These are phyloP conservation scores for Hycleus cichorii DNA, from an alignment of 1,140 invertebrate species.

Conservation along the genomic window DNA sequence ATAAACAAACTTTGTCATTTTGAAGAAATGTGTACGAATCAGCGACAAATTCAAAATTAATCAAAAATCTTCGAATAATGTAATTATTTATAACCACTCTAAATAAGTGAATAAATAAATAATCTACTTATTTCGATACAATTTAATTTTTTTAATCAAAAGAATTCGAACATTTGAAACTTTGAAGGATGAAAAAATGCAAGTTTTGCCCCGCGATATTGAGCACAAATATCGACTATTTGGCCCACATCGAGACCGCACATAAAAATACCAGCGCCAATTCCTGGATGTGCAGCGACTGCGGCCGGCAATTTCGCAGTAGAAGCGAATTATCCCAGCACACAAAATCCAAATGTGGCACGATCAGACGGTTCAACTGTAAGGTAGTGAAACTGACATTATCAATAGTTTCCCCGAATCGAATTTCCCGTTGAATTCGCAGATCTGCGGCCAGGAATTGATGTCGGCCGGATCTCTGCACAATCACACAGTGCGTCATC, in stretches of 20 bases:
- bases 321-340: slow-evolving; percentile 35
- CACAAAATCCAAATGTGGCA: slow-evolving; percentile 38
- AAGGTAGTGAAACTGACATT: slow-evolving; percentile 11
- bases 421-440: background rate
- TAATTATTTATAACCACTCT: too few species aligned
- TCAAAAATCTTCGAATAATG: too few species aligned
- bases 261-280: slow-evolving; percentile 28
- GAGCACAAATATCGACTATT: slow-evolving; percentile 24
- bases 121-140: too few species aligned
- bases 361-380: slow-evolving; percentile 32
- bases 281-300: slow-evolving; percentile 36
- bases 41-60: too few species aligned
- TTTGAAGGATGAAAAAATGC: slow-evolving; percentile 16
- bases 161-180: too few species aligned
- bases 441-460: slow-evolving; percentile 40
- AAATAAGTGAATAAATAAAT: too few species aligned
- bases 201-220: slow-evolving; percentile 16
- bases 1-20: too few species aligned
- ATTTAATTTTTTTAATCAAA: too few species aligned
- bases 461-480: slow-evolving; percentile 37
- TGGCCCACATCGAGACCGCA: slow-evolving; percentile 25
- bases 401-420: background rate
- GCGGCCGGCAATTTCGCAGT: slow-evolving; percentile 39
- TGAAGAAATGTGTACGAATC: too few species aligned
- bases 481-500: slow-evolving; percentile 43